Evolutionary conservation across 2,888 invertebrate species (phyloP).

Genomic region (Erebia palarica): DNA sequence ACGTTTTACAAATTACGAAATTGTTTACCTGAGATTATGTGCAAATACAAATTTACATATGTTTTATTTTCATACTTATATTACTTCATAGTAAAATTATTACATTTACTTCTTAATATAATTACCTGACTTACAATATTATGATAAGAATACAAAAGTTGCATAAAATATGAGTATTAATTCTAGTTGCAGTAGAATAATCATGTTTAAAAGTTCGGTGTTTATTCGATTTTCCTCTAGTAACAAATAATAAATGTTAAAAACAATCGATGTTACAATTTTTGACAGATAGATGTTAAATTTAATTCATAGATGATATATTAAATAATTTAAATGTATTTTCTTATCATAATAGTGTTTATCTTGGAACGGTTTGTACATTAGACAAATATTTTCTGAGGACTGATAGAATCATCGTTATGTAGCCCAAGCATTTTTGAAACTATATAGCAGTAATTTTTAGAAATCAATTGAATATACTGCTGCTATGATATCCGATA

Average conservation of each 20-base stretch:
- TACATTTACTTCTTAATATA: not conserved
- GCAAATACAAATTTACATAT: conserved; percentile 32
- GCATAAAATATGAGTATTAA: not conserved
- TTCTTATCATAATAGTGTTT: no score
- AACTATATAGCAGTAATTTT: no score
- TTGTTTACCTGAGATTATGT: conserved; percentile 42
- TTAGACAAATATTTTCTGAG: not conserved
- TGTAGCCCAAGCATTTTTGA: not conserved
- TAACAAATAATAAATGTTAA: no score
- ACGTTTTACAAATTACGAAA: conserved; percentile 41
- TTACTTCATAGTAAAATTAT: not conserved
- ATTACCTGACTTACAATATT: not conserved
- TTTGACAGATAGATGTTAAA: no score
- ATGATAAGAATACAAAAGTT: not conserved
- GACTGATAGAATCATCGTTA: not conserved
- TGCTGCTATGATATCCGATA: not conserved
- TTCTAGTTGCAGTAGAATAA: not conserved
- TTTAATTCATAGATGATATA: no score
- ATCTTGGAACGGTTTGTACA: not conserved
- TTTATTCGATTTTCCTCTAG: no score
- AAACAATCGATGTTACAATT: no score
- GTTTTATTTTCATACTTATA: not conserved
- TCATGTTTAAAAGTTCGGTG: not conserved
- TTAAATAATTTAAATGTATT: no score
- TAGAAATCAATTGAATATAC: no score